Evolutionary conservation across 2,797 vertebrate genomes (phyloP), one percentile per base, ranked within the genome.

Genomic region (Nannoperca obscura): DNA sequence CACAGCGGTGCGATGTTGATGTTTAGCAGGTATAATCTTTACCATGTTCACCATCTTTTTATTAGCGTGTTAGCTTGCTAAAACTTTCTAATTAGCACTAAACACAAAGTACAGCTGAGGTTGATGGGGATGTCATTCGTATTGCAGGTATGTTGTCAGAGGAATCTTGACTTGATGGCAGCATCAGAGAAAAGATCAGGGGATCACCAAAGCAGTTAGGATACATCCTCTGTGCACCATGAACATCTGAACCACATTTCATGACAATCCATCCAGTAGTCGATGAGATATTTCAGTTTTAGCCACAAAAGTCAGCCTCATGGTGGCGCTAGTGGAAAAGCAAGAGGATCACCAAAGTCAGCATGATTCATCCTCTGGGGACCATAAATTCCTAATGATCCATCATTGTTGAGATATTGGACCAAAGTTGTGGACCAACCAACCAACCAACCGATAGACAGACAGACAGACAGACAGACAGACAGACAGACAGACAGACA

Each of bases 401-500:
- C 24, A 9, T 57, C 17, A 19, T 32, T 55, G 3, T 47, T 47
- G 46, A 47, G 46, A 20, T 47, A 20, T 47, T 20, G 3, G 46
- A 47, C 46, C 7, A 20, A 20, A 20, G 17, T 20, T 47, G 7
- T 20, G 7, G 49, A 22, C 20, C 11, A 52, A 52, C 49, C n/a
- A n/a, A 20, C 19, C 24, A 27, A 27, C 24, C n/a, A n/a, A n/a
- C n/a, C n/a, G n/a, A n/a, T n/a, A 27, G 24, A 27, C 24, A 2
- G 8, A 10, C 19, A 10, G 3, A 4, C 17, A 11, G 2, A 30
- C 13, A 0, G 3, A 32, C 3, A 1, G 6, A 36, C 27, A 27
- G 24, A 27, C 24, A 2, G 8, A 10, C 19, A 10, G 3, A 4
- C 17, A 11, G 2, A 30, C 13, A 0, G 3, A 32, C 3, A n/a